Percentiles rank a stretch among this genome's conserved stretches.
Evolutionary conservation across 1,140 invertebrate species (phyloP).

Genomic region (Bombus confusus): DNA sequence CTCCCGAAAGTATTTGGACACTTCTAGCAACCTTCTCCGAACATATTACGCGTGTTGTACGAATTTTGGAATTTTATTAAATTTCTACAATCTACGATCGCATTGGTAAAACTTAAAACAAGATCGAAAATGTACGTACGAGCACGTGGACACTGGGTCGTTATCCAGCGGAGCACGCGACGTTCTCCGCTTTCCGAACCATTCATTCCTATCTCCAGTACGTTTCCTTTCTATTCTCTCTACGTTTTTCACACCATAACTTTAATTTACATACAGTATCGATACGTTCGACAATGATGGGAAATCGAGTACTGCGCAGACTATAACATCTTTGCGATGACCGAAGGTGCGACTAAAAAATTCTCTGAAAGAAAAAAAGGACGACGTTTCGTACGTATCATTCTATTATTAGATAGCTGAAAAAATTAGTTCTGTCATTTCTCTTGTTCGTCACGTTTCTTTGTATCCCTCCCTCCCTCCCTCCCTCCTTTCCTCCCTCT

Average conservation of each 20-base stretch:
- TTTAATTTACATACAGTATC: no score
- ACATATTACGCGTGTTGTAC: neutral
- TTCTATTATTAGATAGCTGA: neutral
- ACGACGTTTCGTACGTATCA: no score
- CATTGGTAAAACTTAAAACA: neutral
- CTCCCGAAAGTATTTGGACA: neutral
- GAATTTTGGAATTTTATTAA: neutral
- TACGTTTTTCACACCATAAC: neutral
- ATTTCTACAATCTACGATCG: neutral
- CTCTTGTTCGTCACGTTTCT: neutral
- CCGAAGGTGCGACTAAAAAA: no score
- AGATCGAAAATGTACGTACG: slow-evolving; percentile 12
- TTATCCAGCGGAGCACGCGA: slow-evolving; percentile 74
- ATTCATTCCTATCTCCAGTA: neutral
- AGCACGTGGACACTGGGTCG: slow-evolving; percentile 74
- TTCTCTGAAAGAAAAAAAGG: no score
- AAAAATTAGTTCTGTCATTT: neutral
- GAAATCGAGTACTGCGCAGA: neutral
- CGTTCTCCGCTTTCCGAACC: slow-evolving; percentile 54
- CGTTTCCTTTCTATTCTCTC: neutral
- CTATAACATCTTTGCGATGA: no score
- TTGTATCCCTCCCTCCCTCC: neutral
- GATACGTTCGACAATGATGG: neutral
- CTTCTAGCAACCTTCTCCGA: neutral
- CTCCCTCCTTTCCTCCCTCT: neutral